Base-by-base conservation (phyloP, 2,113 vertebrate species). In the Ginglymostoma cirratum region DNA sequence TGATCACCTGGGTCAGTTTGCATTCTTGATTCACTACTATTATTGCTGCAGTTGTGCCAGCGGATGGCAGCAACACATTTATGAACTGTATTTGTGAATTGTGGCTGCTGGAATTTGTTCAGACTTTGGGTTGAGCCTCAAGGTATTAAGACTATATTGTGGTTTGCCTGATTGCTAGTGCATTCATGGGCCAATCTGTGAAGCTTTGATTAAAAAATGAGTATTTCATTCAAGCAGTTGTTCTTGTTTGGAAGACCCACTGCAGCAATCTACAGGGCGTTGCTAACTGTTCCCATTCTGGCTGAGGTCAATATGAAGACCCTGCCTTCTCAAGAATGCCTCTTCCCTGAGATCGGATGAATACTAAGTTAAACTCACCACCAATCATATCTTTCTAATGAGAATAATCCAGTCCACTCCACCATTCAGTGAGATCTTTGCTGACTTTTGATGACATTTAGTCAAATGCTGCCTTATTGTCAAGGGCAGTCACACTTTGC, bases 21-120 rank as follows among this genome's bases (percentile, higher is more conserved):
- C 27, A 72, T 72, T 24, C 27, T 24, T 69, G 23, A 17, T 76
- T 76, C 14, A 76, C 72, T 76, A 1, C 14, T 76, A 76, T 1
- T 19, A 76, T 27, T 52, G 42, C 27, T 95, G 45, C 5, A 52
- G 17, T 34, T 30, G 42, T 72, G 30, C 12, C 69, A 95, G 12
- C 42, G 72, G 94, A 34, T 95, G 94, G 94, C 94, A 72, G 42
- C 94, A 95, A 52, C 48, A 34, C 42, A 76, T 24, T 76, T 95
- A 2, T 27, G 42, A 76, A 5, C 24, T 72, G 45, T 15, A 15
- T 95, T 72, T 70, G 65, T 0, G 87, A 65, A 65, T 83, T 83
- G 42, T 83, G 17, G 45, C 38, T 7, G 55, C 0, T 42, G 19
- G 19, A 45, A 38, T 45, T 83, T 83, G 80, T 38, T 83, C 42